Base-by-base conservation (phyloP, 2,888 invertebrate genomes). In the Brachyptera risi region DNA sequence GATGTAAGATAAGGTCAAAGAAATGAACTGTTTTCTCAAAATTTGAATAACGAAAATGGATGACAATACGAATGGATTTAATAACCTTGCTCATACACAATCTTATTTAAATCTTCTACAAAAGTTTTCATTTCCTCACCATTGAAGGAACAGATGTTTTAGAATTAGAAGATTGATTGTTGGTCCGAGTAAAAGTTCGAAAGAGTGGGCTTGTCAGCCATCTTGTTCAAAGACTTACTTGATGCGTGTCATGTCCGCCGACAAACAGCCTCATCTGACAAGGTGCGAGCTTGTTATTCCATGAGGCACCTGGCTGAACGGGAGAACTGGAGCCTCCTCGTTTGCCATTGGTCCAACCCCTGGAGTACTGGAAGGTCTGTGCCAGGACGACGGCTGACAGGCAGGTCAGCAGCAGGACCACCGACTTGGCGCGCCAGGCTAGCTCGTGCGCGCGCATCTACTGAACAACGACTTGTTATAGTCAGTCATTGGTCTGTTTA, bases 331-430 rank as follows among this genome's bases (percentile, higher is more conserved):
- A 47, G 15, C 62, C 50, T 15, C 66, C 61, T 59, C 69, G 65
- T 66, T 71, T 70, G 21, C 88, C 88, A 69, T 87, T 88, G 64
- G 86, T 88, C 88, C 88, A 89, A 3, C 88, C 88, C 0, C 85
- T 77, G 40, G 87, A 88, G 73, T 89, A 89, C 70, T 88, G 88
- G 76, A 88, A 88, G 4, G 87, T 88, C 75, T 89, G 88, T 0
- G 83, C 82, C 0, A 79, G 71, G n/a, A 58, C 54, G 15, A 27
- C 26, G 2, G 59, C 50, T 11, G 38, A 26, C 15, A 59, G 24
- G 26, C 57, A 21, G 11, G 47, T 21, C 11, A 47, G 23, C 49
- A 65, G 13, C 2, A 65, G 42, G 5, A 62, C 26, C 5, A 64
- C 44, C n/a, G n/a, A n/a, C n/a, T n/a, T n/a, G 40, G 26, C 42